Percentiles rank a stretch among this genome's conserved stretches.
phyloP scores from a whole-genome alignment of 2,888 invertebrate species.

The Drosophila lutescens region DNA sequence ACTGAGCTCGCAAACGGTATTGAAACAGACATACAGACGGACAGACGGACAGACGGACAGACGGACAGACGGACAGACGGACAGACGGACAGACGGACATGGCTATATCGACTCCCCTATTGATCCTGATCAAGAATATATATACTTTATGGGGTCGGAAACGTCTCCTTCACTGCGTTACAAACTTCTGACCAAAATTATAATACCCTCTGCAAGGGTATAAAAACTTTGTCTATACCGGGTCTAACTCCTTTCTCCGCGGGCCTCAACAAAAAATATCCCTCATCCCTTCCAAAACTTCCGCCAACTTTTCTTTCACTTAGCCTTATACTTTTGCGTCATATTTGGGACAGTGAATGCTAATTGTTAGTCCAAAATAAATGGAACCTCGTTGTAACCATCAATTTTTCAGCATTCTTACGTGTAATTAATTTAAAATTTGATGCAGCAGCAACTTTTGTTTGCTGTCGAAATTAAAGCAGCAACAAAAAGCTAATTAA shows the following conservation, averaged over 20 bases:
- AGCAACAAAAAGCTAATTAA: conserved; percentile 69
- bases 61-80: too few relatives aligned
- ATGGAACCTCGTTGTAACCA: conserved; percentile 12
- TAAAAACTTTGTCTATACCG: conserved; percentile 61
- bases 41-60: too few relatives aligned
- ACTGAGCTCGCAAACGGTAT: too few relatives aligned
- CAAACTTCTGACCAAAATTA: too few relatives aligned
- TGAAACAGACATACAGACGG: too few relatives aligned
- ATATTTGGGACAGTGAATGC: conserved; percentile 54
- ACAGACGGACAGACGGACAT: too few relatives aligned
- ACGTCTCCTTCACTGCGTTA: too few relatives aligned
- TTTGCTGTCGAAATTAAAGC: conserved; percentile 53
- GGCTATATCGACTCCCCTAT: too few relatives aligned
- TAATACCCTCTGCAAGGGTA: too few relatives aligned
- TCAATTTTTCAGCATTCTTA: conserved; percentile 57
- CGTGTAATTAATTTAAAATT: conserved; percentile 77
- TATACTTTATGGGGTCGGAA: too few relatives aligned
- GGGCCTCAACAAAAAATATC: conserved; percentile 33
- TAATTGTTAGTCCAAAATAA: conserved; percentile 70
- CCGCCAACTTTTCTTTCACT: conserved; percentile 51
- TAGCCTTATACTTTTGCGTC: conserved; percentile 11
- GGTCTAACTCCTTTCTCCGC: neutral
- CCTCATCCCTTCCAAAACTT: conserved; percentile 67
- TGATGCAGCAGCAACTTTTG: conserved; percentile 64
- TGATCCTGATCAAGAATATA: too few relatives aligned